Evolutionary conservation across 2,797 vertebrate genomes (phyloP).

Genomic region (Intellagama lesueurii): DNA sequence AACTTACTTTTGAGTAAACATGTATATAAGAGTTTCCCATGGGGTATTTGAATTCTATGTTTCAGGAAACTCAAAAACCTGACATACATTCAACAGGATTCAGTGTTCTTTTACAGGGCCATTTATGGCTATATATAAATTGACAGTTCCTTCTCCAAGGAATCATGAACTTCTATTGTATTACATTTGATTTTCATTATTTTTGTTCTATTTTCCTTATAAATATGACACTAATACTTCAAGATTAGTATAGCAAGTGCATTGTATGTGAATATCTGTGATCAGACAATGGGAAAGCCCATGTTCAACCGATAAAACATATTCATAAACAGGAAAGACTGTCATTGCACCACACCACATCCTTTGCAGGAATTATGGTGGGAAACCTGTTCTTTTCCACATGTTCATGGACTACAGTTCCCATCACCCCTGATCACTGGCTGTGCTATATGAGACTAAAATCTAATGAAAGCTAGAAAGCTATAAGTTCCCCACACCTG

Average conservation of each 20-base stretch:
- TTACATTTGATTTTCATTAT: not conserved
- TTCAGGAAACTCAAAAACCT: not conserved
- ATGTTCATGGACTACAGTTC: not conserved
- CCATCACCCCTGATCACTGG: not conserved
- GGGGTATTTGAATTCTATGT: not conserved
- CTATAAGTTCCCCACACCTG: not conserved
- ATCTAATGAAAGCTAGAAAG: not conserved
- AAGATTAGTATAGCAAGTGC: not conserved
- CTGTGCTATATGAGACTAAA: not conserved
- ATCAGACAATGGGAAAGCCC: not conserved
- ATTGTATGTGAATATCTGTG: not conserved
- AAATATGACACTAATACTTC: not conserved
- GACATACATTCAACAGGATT: not conserved
- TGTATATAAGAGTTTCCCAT: not conserved
- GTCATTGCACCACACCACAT: not conserved
- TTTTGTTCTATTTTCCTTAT: not conserved
- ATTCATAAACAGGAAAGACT: not conserved
- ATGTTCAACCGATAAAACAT: not conserved
- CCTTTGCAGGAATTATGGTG: not conserved
- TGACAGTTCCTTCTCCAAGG: not conserved
- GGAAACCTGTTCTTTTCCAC: too few species aligned
- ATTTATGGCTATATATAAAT: not conserved
- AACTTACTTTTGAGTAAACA: not conserved
- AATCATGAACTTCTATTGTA: not conserved
- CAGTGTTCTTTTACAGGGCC: not conserved